These are phyloP conservation scores for Philotrypesis tridentata DNA, from an alignment of 1,140 invertebrate species.

Conservation along the genomic window DNA sequence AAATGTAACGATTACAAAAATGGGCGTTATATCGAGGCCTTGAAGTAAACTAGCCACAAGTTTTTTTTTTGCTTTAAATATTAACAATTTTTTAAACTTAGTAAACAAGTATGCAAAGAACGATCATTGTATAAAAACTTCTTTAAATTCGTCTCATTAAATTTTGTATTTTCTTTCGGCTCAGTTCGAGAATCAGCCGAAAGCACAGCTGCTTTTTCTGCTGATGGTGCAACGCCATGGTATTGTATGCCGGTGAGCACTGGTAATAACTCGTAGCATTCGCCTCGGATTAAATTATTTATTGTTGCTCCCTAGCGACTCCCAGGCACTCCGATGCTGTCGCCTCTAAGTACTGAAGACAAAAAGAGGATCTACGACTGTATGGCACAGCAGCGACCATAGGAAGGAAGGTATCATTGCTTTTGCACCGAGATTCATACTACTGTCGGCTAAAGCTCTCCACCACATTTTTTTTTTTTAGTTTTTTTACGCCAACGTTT, in stretches of 20 bases:
- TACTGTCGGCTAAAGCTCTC: background rate
- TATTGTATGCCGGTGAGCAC: background rate
- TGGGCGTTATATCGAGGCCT: too few species aligned
- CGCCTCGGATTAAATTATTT: slow-evolving; percentile 59
- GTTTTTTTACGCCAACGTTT: background rate
- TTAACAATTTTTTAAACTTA: too few species aligned
- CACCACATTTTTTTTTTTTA: background rate
- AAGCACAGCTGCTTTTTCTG: too few species aligned
- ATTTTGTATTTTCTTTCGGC: too few species aligned
- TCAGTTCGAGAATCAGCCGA: too few species aligned
- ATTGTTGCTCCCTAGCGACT: slow-evolving; percentile 47
- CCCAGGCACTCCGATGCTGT: background rate
- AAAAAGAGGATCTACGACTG: background rate
- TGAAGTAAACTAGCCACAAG: too few species aligned
- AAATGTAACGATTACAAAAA: too few species aligned
- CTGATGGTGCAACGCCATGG: too few species aligned
- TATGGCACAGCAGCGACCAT: background rate
- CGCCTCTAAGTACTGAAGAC: slow-evolving; percentile 30
- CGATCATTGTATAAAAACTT: too few species aligned
- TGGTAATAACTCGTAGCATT: slow-evolving; percentile 56
- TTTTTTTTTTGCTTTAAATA: too few species aligned
- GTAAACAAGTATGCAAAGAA: too few species aligned
- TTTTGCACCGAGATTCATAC: background rate
- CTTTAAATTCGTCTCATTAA: too few species aligned
- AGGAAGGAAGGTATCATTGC: slow-evolving; percentile 12